Evolutionary conservation across 2,797 vertebrate species (phyloP), one percentile per base, ranked within the genome.

Genomic region (Clamator glandarius): DNA sequence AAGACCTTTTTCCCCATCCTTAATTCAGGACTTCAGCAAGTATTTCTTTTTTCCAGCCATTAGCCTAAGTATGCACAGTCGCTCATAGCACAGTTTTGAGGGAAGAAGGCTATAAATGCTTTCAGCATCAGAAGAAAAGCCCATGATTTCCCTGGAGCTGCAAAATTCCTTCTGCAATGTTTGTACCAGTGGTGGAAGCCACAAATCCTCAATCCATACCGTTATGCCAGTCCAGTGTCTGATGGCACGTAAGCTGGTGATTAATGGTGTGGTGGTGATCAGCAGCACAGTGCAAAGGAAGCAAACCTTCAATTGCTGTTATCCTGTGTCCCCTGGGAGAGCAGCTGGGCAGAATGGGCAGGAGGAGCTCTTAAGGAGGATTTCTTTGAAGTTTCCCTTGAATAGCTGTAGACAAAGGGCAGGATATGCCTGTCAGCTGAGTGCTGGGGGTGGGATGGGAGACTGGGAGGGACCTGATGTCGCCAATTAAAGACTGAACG

Each of bases 381-480:
- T 95, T 92, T 66, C 89, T 96, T 94, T 91, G 91, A 96, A 91
- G 87, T 91, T 75, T 52, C 16, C 44, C 9, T 41, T 72, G 87
- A 88, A 89, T 33, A 52, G 44, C 66, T 61, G 75, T 24, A 25
- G 89, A 93, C 93, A 95, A 95, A 95, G 93, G 84, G 86, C 93
- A 96, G 94, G 90, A 95, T 95, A 11, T 75, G 57, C 70, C 80
- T 11, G 51, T 16, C 44, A 15, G 66, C 79, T 50, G 41, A 4
- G 67, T 69, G 81, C 68, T 69, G 74, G 10, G 63, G 21, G 7
- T 14, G 77, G 77, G 66, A 8, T 41, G 61, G 88, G 80, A 62
- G 62, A 4, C 42, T 1, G 54, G 81, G 61, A 52, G 78, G 84
- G 61, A 83, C 44, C 9, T 14, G 18, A 2, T 5, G 70, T 15